phyloP scores from a whole-genome alignment of 2,113 vertebrate genomes.

The Prietella phreatophila region DNA sequence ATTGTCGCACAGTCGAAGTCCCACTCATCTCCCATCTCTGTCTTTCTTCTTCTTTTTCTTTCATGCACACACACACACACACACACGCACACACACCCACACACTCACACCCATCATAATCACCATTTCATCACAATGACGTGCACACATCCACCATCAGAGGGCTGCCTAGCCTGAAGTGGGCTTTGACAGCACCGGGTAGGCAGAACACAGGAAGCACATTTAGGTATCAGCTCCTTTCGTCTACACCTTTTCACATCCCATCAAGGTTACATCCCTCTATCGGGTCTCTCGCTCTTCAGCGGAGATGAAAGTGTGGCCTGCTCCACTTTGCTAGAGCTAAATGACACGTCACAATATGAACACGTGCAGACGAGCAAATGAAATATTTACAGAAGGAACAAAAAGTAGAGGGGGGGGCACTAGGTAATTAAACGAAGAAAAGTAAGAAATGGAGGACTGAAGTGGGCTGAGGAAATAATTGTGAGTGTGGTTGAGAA shows the following conservation, averaged over 20 bases:
- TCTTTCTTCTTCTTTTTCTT: slow-evolving; percentile 10
- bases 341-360: slow-evolving; percentile 79
- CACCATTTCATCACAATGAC: slow-evolving; percentile 55
- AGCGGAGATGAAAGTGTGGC: slow-evolving; percentile 68
- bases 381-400: slow-evolving; percentile 92
- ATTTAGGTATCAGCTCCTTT: slow-evolving; percentile 89
- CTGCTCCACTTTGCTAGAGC: slow-evolving; percentile 81
- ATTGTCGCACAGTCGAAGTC: slow-evolving; percentile 74
- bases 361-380: slow-evolving; percentile 83
- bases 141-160: slow-evolving; percentile 63
- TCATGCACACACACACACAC: slow-evolving; percentile 7
- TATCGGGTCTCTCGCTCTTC: slow-evolving; percentile 46
- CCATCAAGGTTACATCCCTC: slow-evolving; percentile 65
- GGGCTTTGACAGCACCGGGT: slow-evolving; percentile 80
- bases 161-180: slow-evolving; percentile 69
- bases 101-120: slow-evolving; percentile 68
- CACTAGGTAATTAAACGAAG: background rate
- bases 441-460: slow-evolving; percentile 5
- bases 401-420: background rate
- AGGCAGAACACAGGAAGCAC: slow-evolving; percentile 88
- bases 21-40: slow-evolving; percentile 64
- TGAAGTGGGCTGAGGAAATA: background rate
- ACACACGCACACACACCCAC: slow-evolving; percentile 20
- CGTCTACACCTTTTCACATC: slow-evolving; percentile 75
- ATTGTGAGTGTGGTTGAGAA: background rate